Percentiles rank a stretch among this genome's conserved stretches.
phyloP scores from a whole-genome alignment of 2,888 invertebrate genomes.

The Drosophila anomalata region DNA sequence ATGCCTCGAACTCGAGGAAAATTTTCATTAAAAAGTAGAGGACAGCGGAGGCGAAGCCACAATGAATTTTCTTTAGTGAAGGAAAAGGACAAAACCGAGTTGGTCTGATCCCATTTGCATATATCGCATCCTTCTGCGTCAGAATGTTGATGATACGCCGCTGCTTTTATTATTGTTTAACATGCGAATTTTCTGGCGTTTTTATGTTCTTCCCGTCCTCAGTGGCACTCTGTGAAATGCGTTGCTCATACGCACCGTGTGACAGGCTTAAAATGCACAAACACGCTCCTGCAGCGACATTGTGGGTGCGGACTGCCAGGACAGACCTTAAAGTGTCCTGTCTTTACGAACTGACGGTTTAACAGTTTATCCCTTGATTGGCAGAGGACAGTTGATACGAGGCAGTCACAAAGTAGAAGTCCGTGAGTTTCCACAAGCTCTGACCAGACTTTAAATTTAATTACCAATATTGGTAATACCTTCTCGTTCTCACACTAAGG shows the following conservation, averaged over 20 bases:
- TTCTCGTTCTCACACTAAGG: background rate
- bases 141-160: conserved; percentile 15
- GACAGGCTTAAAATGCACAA: conserved; percentile 43
- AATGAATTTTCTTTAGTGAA: background rate
- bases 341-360: conserved; percentile 48
- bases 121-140: conserved; percentile 15
- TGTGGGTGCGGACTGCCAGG: conserved; percentile 45
- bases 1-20: conserved; percentile 26
- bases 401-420: conserved; percentile 10
- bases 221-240: conserved; percentile 29
- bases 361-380: conserved; percentile 33
- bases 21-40: conserved; percentile 53
- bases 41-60: conserved; percentile 33
- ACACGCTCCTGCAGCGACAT: conserved; percentile 21
- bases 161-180: conserved; percentile 27
- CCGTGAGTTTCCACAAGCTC: background rate
- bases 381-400: conserved; percentile 25
- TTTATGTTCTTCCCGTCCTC: conserved; percentile 12
- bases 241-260: conserved; percentile 54
- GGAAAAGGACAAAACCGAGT: conserved; percentile 46
- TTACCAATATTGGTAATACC: background rate
- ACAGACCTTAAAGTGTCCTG: conserved; percentile 40
- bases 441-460: background rate
- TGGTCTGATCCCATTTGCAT: conserved; percentile 37
- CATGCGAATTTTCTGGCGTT: conserved; percentile 32